A percentile compares a stretch with the other conserved stretches of the same genome.
phyloP scores from a whole-genome alignment of 2,113 vertebrate genomes.

The Typhlomys cinereus region DNA sequence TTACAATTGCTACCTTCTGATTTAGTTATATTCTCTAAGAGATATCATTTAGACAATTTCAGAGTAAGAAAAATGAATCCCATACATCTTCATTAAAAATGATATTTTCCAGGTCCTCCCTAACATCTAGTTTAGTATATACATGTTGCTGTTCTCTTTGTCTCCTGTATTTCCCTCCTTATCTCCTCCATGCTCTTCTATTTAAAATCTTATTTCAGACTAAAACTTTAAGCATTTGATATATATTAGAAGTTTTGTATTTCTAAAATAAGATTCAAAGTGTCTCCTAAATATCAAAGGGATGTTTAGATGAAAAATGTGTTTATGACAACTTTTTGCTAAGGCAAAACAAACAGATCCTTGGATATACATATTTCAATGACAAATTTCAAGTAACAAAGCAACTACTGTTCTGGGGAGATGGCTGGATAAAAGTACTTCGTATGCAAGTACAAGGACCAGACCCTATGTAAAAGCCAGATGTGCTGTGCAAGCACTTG shows the following conservation, averaged over 20 bases:
- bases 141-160: not conserved
- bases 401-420: too few species aligned
- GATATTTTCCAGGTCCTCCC: not conserved
- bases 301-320: not conserved
- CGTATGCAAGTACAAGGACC: too few species aligned
- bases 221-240: slow-evolving; percentile 47
- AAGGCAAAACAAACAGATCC: not conserved
- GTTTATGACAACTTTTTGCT: not conserved
- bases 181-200: not conserved
- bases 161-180: slow-evolving; percentile 44
- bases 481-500: too few species aligned
- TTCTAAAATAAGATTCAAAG: slow-evolving; percentile 31
- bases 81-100: not conserved
- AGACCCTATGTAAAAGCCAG: too few species aligned
- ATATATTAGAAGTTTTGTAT: not conserved
- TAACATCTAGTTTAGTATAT: not conserved
- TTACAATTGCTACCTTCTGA: not conserved
- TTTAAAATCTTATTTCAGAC: slow-evolving; percentile 20
- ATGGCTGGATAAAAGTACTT: too few species aligned
- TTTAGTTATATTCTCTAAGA: not conserved
- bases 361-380: not conserved
- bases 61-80: not conserved
- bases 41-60: not conserved
- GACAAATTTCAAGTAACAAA: slow-evolving; percentile 15
- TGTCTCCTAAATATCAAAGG: slow-evolving; percentile 26